Evolutionary conservation across 2,888 invertebrate species (phyloP), one percentile per base, ranked within the genome.

Genomic region (Panzeria rudis): DNA sequence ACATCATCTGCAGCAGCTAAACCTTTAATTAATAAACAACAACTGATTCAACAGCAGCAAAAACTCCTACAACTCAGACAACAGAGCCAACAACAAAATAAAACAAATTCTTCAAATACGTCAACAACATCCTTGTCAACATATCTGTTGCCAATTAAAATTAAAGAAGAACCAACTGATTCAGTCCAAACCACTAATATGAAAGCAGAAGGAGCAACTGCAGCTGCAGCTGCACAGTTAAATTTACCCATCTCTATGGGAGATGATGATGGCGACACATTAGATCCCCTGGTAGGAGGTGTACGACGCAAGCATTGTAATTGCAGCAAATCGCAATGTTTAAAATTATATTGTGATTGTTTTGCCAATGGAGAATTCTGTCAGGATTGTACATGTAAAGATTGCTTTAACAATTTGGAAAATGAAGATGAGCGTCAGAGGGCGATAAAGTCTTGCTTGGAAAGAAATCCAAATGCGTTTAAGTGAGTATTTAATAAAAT

Each of bases 321-420:
- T 93, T 99, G 99, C 93, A 99, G 98, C 38, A 99, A 99, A 93
- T 99, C 99, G 2, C 98, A 98, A 92, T 99, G 99, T 91, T 94
- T 99, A 86, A 99, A 99, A 93, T 93, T 99, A 93, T 99, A 99
- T 92, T 99, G 99, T 93, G 99, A 99, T 92, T 99, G 99, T 92
- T 99, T 99, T 94, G 99, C 99, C 5, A 99, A 99, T 93, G 99
- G 99, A 4, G 99, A 99, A 93, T 99, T 99, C 93, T 99, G 99
- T 93, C 96, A 97, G 92, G 96, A 95, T 92, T 99, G 99, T 93
- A 99, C 99, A 92, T 99, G 99, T 93, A 97, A 96, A 92, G 98
- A 98, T 93, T 99, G 99, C 92, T 97, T 95, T 89, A 99, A 99
- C 91, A 99, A 99, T 93, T 93, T 99, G 87, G 96, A 97, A 84